Base-by-base conservation (phyloP, 2,888 invertebrate species). In the Augochlorella aurata region DNA sequence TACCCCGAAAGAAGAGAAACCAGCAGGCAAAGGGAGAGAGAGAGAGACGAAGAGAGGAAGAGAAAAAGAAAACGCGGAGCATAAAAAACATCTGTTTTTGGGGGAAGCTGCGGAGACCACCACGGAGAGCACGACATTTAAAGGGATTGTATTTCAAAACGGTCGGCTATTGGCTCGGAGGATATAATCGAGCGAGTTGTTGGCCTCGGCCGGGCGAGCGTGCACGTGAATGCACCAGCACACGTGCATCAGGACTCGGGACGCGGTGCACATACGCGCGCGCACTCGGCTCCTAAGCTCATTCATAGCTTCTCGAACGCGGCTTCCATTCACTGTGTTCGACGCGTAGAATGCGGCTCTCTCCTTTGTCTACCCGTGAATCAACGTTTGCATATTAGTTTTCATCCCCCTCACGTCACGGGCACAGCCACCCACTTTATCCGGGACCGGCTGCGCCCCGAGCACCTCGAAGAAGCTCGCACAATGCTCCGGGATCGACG, bases 231-330 rank as follows among this genome's bases (percentile, higher is more conserved):
- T 49, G 73, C 72, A 58, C 52, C 16, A 0, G 8, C 45, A 29
- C 63, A 38, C 47, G 44, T 69, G 69, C 29, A 52, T 14, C 72
- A 4, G 18, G 1, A 5, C 54, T n/a, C 29, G 45, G 50, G 67
- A 21, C 49, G 18, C 68, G 66, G 76, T 21, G 66, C 69, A 61
- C 54, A 69, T 76, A 71, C 54, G 68, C 77, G 69, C 79, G 75
- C 74, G 74, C 79, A 75, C 70, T 74, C 74, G 63, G 38, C 67
- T 82, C 63, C 87, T 87, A 87, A 89, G 89, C 88, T 90, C 91
- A 91, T 91, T 91, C 91, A 91, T 89, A 90, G 90, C 84, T 88
- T 79, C 81, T 82, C 76, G 71, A 83, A 86, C 81, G 76, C 70
- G 67, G 67, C 72, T 76, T 69, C 82, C 89, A 88, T 86, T 89